phyloP scores from a whole-genome alignment of 2,797 vertebrate genomes.

The Bufotes viridis region DNA sequence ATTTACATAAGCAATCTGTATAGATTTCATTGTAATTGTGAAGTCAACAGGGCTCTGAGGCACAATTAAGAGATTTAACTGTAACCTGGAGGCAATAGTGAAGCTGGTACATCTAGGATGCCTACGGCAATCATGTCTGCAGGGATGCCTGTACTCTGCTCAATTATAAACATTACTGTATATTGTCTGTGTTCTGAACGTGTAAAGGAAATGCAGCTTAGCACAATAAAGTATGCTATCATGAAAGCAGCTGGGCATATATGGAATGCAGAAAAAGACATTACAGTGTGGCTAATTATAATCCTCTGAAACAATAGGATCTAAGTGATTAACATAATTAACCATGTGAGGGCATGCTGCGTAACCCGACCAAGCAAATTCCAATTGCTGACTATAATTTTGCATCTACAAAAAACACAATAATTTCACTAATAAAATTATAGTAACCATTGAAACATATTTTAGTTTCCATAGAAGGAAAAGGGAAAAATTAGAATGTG shows the following conservation, averaged over 20 bases:
- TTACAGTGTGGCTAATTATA: background rate
- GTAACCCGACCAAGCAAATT: too few species aligned
- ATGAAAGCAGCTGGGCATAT: background rate
- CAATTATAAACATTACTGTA: conserved; percentile 24
- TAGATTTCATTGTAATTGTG: background rate
- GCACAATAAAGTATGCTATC: background rate
- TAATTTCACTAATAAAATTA: too few species aligned
- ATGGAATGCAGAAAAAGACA: background rate
- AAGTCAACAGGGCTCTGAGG: conserved; percentile 20
- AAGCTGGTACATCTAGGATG: conserved; percentile 1
- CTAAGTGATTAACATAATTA: background rate
- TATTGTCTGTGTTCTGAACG: background rate
- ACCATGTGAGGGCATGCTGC: too few species aligned
- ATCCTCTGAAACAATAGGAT: background rate
- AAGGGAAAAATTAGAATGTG: too few species aligned
- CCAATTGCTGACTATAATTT: too few species aligned
- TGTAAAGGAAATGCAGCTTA: background rate
- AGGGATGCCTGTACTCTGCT: conserved; percentile 2
- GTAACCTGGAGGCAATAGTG: conserved; percentile 20
- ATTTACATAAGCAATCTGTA: conserved; percentile 17
- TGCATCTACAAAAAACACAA: too few species aligned
- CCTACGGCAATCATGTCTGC: conserved; percentile 12
- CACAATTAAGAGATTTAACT: conserved; percentile 25
- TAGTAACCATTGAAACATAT: too few species aligned
- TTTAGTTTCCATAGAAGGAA: too few species aligned